A percentile compares a stretch with the other conserved stretches of the same genome.
phyloP scores from a whole-genome alignment of 30 jellyfish, hydroid and myxozoan species.

The Hydractinia symbiolongicarpus region DNA sequence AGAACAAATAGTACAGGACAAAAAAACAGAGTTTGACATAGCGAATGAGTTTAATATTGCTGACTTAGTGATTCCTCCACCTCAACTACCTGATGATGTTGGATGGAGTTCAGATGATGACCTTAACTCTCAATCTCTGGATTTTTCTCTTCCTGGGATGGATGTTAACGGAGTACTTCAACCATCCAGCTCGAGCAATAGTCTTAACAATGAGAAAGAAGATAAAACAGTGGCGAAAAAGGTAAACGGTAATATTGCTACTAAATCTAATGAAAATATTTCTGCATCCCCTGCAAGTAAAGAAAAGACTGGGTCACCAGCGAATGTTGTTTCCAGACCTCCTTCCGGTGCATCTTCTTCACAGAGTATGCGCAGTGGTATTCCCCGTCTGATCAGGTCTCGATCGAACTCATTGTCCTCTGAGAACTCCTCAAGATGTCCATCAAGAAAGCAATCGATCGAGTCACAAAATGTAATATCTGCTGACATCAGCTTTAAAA shows the following conservation, averaged over 20 bases:
- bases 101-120: conserved; percentile 31
- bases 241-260: neutral
- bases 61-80: conserved; percentile 1
- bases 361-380: conserved; percentile 7
- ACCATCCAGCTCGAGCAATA: conserved; percentile 4
- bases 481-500: neutral
- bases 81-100: conserved; percentile 21
- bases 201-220: neutral
- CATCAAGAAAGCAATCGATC: neutral
- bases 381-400: conserved; percentile 16
- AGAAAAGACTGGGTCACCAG: neutral
- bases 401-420: conserved; percentile 12
- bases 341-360: conserved; percentile 10
- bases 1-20: neutral
- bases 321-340: neutral
- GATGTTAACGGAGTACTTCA: conserved; percentile 12
- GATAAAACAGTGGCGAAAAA: neutral
- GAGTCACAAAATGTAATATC: neutral
- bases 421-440: neutral
- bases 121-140: neutral
- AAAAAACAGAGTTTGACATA: neutral
- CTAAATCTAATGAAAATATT: neutral
- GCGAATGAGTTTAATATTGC: neutral
- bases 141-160: conserved; percentile 16
- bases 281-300: neutral